Evolutionary conservation across 2,888 invertebrate species (phyloP).

Genomic region (Erebia aethiops): DNA sequence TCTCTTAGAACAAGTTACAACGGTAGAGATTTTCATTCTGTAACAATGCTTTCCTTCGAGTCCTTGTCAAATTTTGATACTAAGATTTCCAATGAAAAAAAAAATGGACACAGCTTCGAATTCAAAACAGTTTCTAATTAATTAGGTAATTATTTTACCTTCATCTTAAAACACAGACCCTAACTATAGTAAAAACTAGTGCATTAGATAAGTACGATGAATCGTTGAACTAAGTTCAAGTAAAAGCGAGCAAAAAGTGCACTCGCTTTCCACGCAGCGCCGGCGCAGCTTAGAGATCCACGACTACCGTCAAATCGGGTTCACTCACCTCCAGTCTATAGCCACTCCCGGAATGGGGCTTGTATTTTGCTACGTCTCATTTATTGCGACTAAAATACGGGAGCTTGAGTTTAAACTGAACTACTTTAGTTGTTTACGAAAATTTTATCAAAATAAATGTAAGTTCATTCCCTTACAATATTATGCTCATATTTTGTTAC

Average conservation of each 20-base stretch:
- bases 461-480: no score
- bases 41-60: no score
- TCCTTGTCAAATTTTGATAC: no score
- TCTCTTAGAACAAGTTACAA: no score
- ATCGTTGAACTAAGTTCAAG: slow-evolving; percentile 33
- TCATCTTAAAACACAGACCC: background rate
- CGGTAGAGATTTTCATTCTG: no score
- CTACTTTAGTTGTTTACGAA: background rate
- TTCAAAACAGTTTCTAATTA: no score
- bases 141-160: background rate
- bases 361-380: slow-evolving; percentile 33
- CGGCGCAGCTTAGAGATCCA: slow-evolving; percentile 37
- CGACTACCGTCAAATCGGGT: slow-evolving; percentile 42
- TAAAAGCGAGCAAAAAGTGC: slow-evolving; percentile 38
- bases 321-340: slow-evolving; percentile 37
- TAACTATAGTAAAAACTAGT: no score
- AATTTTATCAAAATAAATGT: background rate
- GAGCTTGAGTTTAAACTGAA: slow-evolving; percentile 5
- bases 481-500: no score
- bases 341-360: slow-evolving; percentile 37
- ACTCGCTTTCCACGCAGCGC: slow-evolving; percentile 31
- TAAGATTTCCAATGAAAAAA: no score
- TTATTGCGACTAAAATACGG: slow-evolving; percentile 32
- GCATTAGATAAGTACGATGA: slow-evolving; percentile 22
- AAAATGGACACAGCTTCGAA: no score